phyloP scores from a whole-genome alignment of 2,888 invertebrate species.

The Tipula helvola region DNA sequence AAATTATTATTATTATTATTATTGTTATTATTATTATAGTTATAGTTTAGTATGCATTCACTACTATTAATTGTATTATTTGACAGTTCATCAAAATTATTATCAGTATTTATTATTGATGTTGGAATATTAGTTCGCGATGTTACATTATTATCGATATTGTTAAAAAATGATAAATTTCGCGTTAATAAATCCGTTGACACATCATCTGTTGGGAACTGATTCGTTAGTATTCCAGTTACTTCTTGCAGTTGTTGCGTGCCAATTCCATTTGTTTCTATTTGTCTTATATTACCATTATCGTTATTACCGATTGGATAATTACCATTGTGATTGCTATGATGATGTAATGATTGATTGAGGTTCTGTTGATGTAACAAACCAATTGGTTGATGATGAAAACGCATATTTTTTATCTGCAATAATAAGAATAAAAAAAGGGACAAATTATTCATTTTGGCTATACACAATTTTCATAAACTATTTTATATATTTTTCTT shows the following conservation, averaged over 20 bases:
- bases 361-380: conserved; percentile 8
- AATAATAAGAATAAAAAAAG: conserved; percentile 13
- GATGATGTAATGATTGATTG: not conserved
- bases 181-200: not conserved
- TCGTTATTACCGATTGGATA: not conserved
- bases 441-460: not conserved
- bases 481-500: not conserved
- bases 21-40: not conserved
- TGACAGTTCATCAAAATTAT: conserved; percentile 4
- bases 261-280: not conserved
- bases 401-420: conserved; percentile 18
- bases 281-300: not conserved
- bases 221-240: not conserved
- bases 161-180: not conserved
- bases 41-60: not conserved
- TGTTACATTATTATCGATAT: not conserved
- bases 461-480: not conserved
- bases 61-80: not conserved
- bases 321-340: conserved; percentile 7
- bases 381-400: conserved; percentile 16
- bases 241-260: not conserved
- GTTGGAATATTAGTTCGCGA: not conserved
- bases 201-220: not conserved
- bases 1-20: not conserved
- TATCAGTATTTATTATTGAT: not conserved